Base-by-base conservation (phyloP, 2,888 invertebrate genomes). In the Bombylius major region DNA sequence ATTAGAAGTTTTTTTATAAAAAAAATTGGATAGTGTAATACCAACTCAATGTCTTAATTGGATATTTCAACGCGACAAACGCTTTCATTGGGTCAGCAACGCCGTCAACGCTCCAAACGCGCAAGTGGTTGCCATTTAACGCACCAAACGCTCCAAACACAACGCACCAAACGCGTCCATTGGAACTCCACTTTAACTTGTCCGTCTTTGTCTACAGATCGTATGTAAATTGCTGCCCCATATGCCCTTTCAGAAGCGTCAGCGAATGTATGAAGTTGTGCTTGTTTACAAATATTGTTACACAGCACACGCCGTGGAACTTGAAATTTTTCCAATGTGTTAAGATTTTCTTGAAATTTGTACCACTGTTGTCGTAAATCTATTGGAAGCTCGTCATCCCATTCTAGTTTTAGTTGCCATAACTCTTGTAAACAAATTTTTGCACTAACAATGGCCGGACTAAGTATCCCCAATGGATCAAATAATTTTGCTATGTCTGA, bases 221-320 rank as follows among this genome's bases (percentile, higher is more conserved):
- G 42, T 5, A 61, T 9, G 56, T 63, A 64, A 1, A 62, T 54
- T 11, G 57, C 59, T 4, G 64, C 63, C 9, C 60, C 61, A 42
- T 59, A 61, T 7, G 63, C 65, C 14, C 33, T 50, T 47, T 59
- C 55, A 4, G 61, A 61, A 1, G 63, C 62, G 55, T 64, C 64
- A 12, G 55, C 59, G 56, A 62, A 66, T 7, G 60, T 62, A 50
- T 62, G 50, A 1, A 34, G 12, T 34, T 50, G 50, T 5, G 11
- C 44, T 13, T 44, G 12, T 12, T 13, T 44, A 11, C 5, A 5
- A 5, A 5, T 5, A 11, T 44, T 11, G 11, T 44, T n/a, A n/a
- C 9, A 12, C 12, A 39, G 11, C 39, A 39, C 11, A 11, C 11
- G 11, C 11, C 39, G 2, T 7, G 39, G 39, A 5, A 44, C 4